phyloP scores from a whole-genome alignment of 2,113 vertebrate species.

The Oreochromis aureus region DNA sequence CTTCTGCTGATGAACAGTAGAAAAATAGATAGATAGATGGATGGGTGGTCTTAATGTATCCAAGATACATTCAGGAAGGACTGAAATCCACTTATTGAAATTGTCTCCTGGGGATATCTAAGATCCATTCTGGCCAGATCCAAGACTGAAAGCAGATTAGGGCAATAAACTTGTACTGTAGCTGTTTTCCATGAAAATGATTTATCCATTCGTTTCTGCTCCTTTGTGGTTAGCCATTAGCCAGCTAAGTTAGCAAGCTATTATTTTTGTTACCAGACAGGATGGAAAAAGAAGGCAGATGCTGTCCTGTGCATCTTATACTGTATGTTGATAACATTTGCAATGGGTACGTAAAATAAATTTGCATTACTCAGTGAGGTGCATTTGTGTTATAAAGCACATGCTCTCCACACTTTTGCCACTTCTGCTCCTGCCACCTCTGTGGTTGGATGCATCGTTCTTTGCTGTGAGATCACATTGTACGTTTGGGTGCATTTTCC shows the following conservation, averaged over 20 bases:
- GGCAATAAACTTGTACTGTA: not conserved
- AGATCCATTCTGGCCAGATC: not conserved
- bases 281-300: not conserved
- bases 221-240: not conserved
- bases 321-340: not conserved
- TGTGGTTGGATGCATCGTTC: not conserved
- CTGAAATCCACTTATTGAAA: not conserved
- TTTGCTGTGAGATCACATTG: not conserved
- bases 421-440: not conserved
- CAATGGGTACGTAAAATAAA: not conserved
- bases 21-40: not conserved
- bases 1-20: not conserved
- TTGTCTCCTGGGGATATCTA: not conserved
- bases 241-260: not conserved
- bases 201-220: not conserved
- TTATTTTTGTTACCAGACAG: not conserved
- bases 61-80: not conserved
- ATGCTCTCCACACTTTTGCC: not conserved
- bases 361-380: not conserved
- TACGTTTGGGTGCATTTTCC: not conserved
- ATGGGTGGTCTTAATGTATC: not conserved
- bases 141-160: not conserved
- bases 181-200: not conserved
- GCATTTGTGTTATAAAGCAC: not conserved
- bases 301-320: not conserved